Evolutionary conservation across 64 coral and sea anemone genomes (phyloP).

Genomic region (Platygyra sinensis): DNA sequence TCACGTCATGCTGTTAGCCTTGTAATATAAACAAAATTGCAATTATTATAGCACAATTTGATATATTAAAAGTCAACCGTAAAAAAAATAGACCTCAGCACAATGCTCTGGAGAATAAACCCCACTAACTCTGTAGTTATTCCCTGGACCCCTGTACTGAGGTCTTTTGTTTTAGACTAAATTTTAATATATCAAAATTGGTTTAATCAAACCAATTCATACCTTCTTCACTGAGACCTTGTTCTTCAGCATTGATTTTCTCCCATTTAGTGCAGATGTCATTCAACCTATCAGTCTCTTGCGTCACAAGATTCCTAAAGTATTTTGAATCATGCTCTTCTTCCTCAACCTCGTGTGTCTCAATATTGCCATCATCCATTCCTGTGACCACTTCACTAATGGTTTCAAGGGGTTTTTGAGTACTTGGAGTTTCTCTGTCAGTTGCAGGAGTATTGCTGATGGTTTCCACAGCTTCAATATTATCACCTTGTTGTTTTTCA

Average conservation of each 20-base stretch:
- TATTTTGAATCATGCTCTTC: conserved; percentile 50
- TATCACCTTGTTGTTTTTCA: background rate
- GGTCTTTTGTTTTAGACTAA: too few relatives aligned
- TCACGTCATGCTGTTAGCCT: too few relatives aligned
- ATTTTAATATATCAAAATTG: background rate
- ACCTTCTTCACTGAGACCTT: conserved; percentile 75
- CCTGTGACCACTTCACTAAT: background rate
- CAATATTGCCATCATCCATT: conserved; percentile 7
- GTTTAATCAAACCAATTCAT: background rate
- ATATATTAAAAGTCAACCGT: too few relatives aligned
- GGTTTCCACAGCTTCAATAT: background rate
- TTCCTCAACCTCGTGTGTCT: background rate
- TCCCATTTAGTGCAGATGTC: conserved; percentile 77
- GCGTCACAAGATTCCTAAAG: conserved; percentile 72
- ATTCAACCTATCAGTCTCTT: conserved; percentile 76
- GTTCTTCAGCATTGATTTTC: conserved; percentile 25
- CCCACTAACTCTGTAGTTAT: too few relatives aligned
- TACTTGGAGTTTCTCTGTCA: background rate
- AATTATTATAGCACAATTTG: too few relatives aligned
- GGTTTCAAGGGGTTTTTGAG: background rate
- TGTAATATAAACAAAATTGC: too few relatives aligned
- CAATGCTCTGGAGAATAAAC: too few relatives aligned
- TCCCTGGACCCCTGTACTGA: too few relatives aligned
- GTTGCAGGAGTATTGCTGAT: background rate
- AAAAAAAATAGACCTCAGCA: too few relatives aligned